Conservation (phyloP, 2,797 vertebrate genomes). For the Ctenopoma kingsleyae region DNA sequence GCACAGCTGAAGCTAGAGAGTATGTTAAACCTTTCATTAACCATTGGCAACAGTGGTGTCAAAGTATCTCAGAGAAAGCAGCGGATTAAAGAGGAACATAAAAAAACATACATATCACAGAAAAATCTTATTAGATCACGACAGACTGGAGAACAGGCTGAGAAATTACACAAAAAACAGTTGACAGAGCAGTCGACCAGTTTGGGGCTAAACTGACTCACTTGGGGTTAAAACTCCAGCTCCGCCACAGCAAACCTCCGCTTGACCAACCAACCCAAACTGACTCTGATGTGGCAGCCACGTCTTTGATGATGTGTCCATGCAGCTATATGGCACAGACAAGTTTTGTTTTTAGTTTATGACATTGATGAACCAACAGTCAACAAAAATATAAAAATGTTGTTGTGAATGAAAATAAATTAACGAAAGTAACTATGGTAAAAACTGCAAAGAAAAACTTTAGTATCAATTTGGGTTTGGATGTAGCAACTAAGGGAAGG, state of each 20-base stretch:
- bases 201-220: constrained; percentile 66
- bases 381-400: constrained; percentile 20
- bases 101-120: constrained; percentile 63
- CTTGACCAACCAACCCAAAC: constrained; percentile 82
- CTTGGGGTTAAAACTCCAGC: constrained; percentile 82
- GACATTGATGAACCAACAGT: constrained; percentile 2
- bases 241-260: constrained; percentile 81
- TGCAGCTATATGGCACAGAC: constrained; percentile 79
- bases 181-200: constrained; percentile 47
- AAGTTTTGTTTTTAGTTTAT: constrained; percentile 43
- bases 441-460: constrained; percentile 1
- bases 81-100: constrained; percentile 30
- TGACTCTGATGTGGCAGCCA: constrained; percentile 82
- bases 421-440: background rate
- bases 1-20: constrained; percentile 13
- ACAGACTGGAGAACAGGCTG: constrained; percentile 57
- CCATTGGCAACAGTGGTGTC: constrained; percentile 24
- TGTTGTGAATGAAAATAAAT: constrained; percentile 5
- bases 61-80: constrained; percentile 24
- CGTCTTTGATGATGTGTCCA: constrained; percentile 81
- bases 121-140: constrained; percentile 45
- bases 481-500: background rate
- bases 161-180: constrained; percentile 42
- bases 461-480: background rate
- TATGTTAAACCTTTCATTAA: constrained; percentile 43